Percentiles rank a stretch among this genome's conserved stretches.
Evolutionary conservation across 1,140 invertebrate genomes (phyloP).

Genomic region (Monochamus saltuarius): DNA sequence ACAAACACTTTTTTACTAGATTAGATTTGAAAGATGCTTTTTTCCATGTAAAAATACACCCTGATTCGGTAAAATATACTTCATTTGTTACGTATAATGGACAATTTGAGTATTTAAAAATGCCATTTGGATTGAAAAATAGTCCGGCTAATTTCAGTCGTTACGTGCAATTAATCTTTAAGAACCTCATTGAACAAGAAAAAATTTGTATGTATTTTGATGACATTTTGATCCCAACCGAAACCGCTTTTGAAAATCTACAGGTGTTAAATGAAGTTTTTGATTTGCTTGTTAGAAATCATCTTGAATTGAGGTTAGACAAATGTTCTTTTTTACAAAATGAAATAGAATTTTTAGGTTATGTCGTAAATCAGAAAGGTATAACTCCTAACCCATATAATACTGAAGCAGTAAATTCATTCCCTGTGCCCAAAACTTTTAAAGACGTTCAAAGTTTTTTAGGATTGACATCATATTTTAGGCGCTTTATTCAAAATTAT

Average conservation of each 20-base stretch:
- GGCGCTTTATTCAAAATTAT: constrained; percentile 36
- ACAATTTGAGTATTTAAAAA: constrained; percentile 36
- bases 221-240: constrained; percentile 28
- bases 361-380: constrained; percentile 24
- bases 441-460: constrained; percentile 27
- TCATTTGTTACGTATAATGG: constrained; percentile 29
- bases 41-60: constrained; percentile 32
- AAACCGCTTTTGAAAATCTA: constrained; percentile 20
- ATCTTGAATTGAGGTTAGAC: constrained; percentile 29
- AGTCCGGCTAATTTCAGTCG: constrained; percentile 3
- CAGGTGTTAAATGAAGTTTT: constrained; percentile 25
- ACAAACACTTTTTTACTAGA: constrained; percentile 32
- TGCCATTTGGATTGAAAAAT: constrained; percentile 37
- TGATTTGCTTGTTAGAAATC: constrained; percentile 17
- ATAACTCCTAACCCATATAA: constrained; percentile 21
- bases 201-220: constrained; percentile 29
- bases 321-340: constrained; percentile 33
- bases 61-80: constrained; percentile 34
- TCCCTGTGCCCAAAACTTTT: constrained; percentile 20
- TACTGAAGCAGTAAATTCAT: constrained; percentile 18
- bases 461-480: constrained; percentile 29
- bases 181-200: constrained; percentile 7
- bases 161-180: constrained; percentile 19
- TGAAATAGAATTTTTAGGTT: constrained; percentile 30
- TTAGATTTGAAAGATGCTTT: constrained; percentile 46